Base-by-base conservation (phyloP, 1,140 invertebrate species). In the Heliconius eleuchia region DNA sequence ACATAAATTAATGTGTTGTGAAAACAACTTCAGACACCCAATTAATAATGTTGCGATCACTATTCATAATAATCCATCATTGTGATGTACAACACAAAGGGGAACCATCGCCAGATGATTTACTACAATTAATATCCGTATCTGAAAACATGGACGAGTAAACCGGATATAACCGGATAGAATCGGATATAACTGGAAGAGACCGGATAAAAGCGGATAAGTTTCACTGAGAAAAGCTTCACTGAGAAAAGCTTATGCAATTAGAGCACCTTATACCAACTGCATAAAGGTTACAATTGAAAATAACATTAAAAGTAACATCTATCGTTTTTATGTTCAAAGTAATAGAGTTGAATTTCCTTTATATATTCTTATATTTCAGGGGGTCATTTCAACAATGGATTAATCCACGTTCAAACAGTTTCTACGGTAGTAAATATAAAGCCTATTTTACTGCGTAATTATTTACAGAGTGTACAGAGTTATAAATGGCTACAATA, bases 131-230 rank as follows among this genome's bases (percentile, higher is more conserved):
- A 66, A 66, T 66, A 66, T 66, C 60, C 60, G 60, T 66, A 66
- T 66, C 60, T 66, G 60, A 66, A 66, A 66, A 66, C 60, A 66
- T 66, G 60, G 60, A 27, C 23, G 27, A 30, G 23, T 66, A 30
- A 66, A 66, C 60, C 60, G 60, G 60, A 66, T 66, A 16, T 66
- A 66, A 5, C 73, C 57, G 73, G 72, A 71, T 42, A 79, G 42
- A 79, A 52, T 37, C 57, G 72, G 72, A 66, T 79, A 46, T 70
- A 79, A 74, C 27, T 30, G 39, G 78, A 30, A 75, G 27, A 74
- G 74, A 74, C 42, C 42, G 39, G 78, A 30, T 79, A 39, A 74
- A 70, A 46, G 11, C 42, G 55, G 30, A 74, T 74, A 52, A 66
- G 74, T 66, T 39, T 37, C 19, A 27, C 57, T 34, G 23, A 66